These are phyloP conservation scores for Nasua narica DNA, from an alignment of 2,797 vertebrate species.

Conservation along the genomic window DNA sequence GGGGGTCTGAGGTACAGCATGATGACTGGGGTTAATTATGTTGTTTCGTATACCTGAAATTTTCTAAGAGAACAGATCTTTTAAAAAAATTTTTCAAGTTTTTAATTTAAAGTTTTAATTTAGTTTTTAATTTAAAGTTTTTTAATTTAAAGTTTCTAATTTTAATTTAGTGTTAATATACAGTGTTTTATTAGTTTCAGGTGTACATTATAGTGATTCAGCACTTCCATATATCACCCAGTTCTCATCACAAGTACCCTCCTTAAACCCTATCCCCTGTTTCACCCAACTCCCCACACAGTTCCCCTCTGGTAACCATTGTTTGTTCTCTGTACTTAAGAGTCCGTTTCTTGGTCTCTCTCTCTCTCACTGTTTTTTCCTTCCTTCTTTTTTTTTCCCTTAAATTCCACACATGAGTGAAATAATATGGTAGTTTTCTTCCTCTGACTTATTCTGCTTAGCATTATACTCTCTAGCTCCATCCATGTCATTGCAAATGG, in stretches of 20 bases:
- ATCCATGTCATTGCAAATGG: not conserved
- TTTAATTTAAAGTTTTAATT: no score
- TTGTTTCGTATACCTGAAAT: not conserved
- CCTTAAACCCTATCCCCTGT: not conserved
- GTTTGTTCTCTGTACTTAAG: not conserved
- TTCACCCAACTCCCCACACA: not conserved
- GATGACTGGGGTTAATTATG: not conserved
- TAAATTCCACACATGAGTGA: not conserved
- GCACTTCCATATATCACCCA: not conserved
- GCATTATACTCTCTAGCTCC: not conserved
- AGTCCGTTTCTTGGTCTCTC: not conserved
- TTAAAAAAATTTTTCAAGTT: not conserved
- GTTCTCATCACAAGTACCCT: not conserved
- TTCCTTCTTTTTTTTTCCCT: not conserved
- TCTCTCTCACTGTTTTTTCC: not conserved
- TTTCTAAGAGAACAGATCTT: not conserved
- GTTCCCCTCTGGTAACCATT: not conserved
- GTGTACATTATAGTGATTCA: not conserved
- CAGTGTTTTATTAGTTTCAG: not conserved
- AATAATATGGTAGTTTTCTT: not conserved
- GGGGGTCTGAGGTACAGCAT: not conserved
- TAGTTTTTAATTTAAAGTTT: no score
- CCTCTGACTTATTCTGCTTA: not conserved
- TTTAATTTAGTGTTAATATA: not conserved
- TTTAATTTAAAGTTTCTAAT: no score